Evolutionary conservation across 2,888 invertebrate species (phyloP), one percentile per base, ranked within the genome.

Genomic region (Tinea trinotella): DNA sequence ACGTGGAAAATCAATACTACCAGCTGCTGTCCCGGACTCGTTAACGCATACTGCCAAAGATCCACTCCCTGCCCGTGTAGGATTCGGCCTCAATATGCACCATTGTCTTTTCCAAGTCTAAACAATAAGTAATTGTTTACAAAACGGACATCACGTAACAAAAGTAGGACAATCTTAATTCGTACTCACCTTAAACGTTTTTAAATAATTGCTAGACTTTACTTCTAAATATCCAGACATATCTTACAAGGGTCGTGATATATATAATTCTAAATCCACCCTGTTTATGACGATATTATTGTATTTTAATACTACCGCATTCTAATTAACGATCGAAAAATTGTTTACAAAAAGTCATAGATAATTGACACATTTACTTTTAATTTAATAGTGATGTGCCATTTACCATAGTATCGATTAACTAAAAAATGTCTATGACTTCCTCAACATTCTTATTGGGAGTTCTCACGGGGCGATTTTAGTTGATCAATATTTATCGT

Each of bases 61-160:
- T 2, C 88, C 82, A 30, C 81, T 82, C 53, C 88, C 87, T 57
- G 82, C 76, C 57, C 86, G 79, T 57, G 83, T 84, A 57, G 88
- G 86, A 58, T 88, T 77, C 55, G 88, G 86, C 63, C 87, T 76
- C 62, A 90, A 76, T 65, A 89, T 89, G 66, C 90, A 90, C 90
- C 90, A 90, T 68, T 90, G 90, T 69, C 86, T 87, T 66, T 88
- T 89, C 90, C 90, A 90, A 57, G 89, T 88, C 90, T 90, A 67
- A 63, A 75, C 15, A 40, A 40, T 15, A 40, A n/a, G 7, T 6
- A 13, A 40, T 15, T 40, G 15, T 40, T 40, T 40, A 12, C 12
- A 15, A 40, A 44, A 52, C 53, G 19, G 22, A 17, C 48, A 12
- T 24, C 7, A n/a, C 60, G 63, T n/a, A 65, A 65, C 68, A 64